Evolutionary conservation across 2,888 invertebrate genomes (phyloP), one percentile per base, ranked within the genome.

Genomic region (Melieria crassipennis): DNA sequence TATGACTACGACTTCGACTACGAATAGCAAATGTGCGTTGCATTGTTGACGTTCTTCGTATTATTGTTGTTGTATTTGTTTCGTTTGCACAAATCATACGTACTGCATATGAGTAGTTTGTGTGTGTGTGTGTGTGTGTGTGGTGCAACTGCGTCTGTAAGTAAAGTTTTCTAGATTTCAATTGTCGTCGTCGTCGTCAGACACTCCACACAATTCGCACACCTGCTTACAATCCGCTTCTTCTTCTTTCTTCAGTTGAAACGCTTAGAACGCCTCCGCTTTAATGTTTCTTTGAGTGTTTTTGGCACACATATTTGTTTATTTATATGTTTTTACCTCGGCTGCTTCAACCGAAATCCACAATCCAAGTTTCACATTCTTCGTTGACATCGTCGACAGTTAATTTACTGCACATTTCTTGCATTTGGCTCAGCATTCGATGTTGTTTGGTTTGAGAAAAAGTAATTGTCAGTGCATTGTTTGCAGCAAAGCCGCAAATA

Each of bases 331-430:
- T 60, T 60, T n/a, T 60, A 9, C 43, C 43, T 43, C 60, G 30
- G 4, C n/a, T 43, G 56, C 65, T 65, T 65, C 57, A 65, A 57
- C 56, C 56, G 57, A 65, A 56, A 56, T 56, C 56, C 30, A 46
- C 10, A 55, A n/a, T n/a, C n/a, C 13, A n/a, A 52, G 48, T 48
- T 13, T 0, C 4, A 58, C 52, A 7, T n/a, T n/a, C 10, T 5
- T 52, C 9, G 11, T 50, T 11, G 13, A 52, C n/a, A 52, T 52
- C 30, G 30, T 30, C 52, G 13, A 13, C 13, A 52, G 52, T 52
- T 52, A 52, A 52, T 52, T 52, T 52, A 13, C 6, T 52, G 52
- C 10, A 52, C 52, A n/a, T 52, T 11, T 52, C 13, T 52, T 13
- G 52, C 13, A n/a, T 52, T 9, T 52, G 7, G 11, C 50, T 50